Evolutionary conservation across 2,797 vertebrate species (phyloP), one percentile per base, ranked within the genome.

Genomic region (Coccyzus lansbergi): DNA sequence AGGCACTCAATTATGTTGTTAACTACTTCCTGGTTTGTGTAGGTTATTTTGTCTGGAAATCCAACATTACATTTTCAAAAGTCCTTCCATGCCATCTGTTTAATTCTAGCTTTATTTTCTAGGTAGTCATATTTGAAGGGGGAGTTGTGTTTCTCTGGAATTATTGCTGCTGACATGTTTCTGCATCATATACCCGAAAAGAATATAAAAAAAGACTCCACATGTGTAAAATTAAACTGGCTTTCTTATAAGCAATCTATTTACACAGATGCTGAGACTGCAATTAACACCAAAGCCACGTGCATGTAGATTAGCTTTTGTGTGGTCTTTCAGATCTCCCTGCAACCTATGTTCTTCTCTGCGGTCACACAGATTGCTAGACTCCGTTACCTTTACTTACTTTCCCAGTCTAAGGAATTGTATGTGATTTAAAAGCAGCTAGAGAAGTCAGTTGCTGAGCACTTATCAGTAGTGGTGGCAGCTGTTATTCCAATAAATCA

Each of bases 321-420:
- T 29, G 46, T 58, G 69, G 58, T 81, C 62, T 71, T 84, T 86
- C 55, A 69, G 44, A 42, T 69, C 40, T 53, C 46, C 22, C 49
- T 74, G 65, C 40, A 90, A 81, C 22, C 51, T 36, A 6, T 46
- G 33, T 51, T 83, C 31, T 88, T 92, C 56, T 31, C 29, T 34
- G 33, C 42, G 71, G 88, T 87, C 62, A 75, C 28, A 48, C 13
- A 88, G 65, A 62, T n/a, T 88, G 62, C 65, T 84, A 28, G 56
- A 58, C 21, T 68, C 46, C 9, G n/a, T 80, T 93, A 75, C 64
- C 36, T 87, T 92, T 86, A 90, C 93, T 94, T 94, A 87, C 53
- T 82, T 95, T 81, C 28, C 12, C 65, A 93, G 60, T 42, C 85
- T 64, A 64, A 89, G 82, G 79, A 93, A 93, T 44, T 70, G 58